Base-by-base conservation (phyloP, 2,888 invertebrate genomes). In the Bruchidius siliquastri region DNA sequence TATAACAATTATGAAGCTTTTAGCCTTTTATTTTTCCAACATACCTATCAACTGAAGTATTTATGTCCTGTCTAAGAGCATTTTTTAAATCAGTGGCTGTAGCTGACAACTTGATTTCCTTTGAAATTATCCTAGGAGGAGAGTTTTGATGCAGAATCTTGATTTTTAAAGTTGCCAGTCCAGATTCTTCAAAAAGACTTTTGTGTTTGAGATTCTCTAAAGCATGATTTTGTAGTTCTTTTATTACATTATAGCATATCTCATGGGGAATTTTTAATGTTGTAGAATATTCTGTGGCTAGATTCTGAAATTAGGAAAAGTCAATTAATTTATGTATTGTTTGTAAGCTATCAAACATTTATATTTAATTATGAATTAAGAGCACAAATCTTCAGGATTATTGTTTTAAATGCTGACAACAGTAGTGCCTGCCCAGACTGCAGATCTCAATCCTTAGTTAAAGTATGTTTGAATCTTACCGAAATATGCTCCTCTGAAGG, bases 121-220 rank as follows among this genome's bases (percentile, higher is more conserved):
- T 84, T 72, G 89, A 89, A 2, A 91, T 74, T 20, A 87, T 79
- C 75, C 80, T 86, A 0, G 90, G 88, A 67, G 88, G 88, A 73
- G 88, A 87, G 13, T 89, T 88, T 0, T 89, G 88, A 72, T 88
- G 85, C 0, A 91, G 89, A 0, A 92, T 88, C 78, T 92, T 91
- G 0, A 95, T 88, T 83, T 92, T 91, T 22, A 96, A 85, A 0
- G 93, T 92, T 0, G 95, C 94, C 72, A 92, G 81, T 0, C 95
- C 94, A 0, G 92, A 92, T 79, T 91, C 89, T 76, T 90, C 89
- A 80, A 90, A 95, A 74, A 90, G 89, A 2, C 90, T 90, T 76
- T 92, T 90, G 22, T 93, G 92, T 75, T 91, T 91, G 20, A 93
- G 88, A 79, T 94, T 91, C 73, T 93, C 91, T 0, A 95, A 81